Percentiles rank a stretch among this genome's conserved stretches.
Conservation (phyloP, 2,113 vertebrate species). For the Salvelinus namaycush region DNA sequence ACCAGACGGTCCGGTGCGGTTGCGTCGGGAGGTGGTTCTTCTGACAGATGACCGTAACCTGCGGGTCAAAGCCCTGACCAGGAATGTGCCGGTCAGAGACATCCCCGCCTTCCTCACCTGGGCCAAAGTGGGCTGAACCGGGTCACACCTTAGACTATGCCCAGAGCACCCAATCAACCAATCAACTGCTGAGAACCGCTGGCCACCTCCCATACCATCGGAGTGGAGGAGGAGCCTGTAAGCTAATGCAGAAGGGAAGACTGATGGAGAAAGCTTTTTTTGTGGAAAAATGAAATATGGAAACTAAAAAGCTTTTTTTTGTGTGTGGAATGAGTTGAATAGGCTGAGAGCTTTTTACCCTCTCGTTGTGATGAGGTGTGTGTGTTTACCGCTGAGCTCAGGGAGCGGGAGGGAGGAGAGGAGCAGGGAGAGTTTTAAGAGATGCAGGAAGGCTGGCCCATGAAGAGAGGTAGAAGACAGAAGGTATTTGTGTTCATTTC, state of each 20-base stretch:
- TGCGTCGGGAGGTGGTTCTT: constrained; percentile 91
- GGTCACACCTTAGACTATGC: neutral
- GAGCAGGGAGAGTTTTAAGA: constrained; percentile 28
- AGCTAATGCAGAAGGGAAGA: constrained; percentile 50
- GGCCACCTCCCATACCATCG: constrained; percentile 48
- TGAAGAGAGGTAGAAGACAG: neutral
- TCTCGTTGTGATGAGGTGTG: constrained; percentile 45
- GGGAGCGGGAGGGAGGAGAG: neutral
- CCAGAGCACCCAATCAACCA: constrained; percentile 26
- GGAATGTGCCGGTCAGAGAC: constrained; percentile 94
- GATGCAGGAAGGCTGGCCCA: constrained; percentile 45
- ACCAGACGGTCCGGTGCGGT: constrained; percentile 84
- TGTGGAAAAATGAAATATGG: constrained; percentile 40
- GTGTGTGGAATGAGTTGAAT: neutral
- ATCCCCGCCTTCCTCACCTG: constrained; percentile 95
- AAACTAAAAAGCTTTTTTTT: constrained; percentile 38
- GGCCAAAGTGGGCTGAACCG: constrained; percentile 95
- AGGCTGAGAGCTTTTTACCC: neutral
- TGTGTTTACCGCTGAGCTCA: constrained; percentile 53
- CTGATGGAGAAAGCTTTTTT: constrained; percentile 46
- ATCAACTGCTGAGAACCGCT: constrained; percentile 58
- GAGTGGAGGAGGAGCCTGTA: constrained; percentile 44
- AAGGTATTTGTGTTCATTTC: constrained; percentile 36
- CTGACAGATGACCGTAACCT: constrained; percentile 96
- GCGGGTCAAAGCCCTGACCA: constrained; percentile 93